Evolutionary conservation across 2,797 vertebrate genomes (phyloP).

Genomic region (Ataeniobius toweri): DNA sequence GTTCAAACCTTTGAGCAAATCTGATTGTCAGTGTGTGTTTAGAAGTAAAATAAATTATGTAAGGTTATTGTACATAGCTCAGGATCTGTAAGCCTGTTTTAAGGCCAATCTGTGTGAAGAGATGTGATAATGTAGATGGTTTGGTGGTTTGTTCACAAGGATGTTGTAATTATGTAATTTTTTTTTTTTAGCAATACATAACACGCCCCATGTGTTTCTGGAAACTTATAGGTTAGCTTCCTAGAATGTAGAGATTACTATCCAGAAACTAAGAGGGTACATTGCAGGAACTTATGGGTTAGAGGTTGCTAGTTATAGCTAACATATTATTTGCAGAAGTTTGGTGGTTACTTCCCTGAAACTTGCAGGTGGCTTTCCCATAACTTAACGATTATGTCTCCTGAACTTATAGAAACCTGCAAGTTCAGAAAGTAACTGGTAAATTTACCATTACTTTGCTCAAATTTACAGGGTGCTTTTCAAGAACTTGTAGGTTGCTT

Average conservation of each 20-base stretch:
- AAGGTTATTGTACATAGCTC: background rate
- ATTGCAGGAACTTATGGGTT: no score
- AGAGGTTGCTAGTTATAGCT: background rate
- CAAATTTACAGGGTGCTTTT: no score
- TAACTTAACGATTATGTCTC: background rate
- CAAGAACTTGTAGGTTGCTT: no score
- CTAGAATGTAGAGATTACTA: background rate
- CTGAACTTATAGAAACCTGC: background rate
- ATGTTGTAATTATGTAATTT: no score
- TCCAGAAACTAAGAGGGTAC: background rate
- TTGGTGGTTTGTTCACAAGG: no score
- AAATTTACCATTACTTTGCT: no score
- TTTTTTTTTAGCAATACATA: no score
- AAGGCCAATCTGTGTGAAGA: background rate
- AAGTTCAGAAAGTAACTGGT: no score
- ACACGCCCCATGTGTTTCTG: background rate
- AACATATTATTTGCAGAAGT: background rate
- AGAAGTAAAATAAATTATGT: background rate
- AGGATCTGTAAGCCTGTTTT: background rate
- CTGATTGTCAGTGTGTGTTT: background rate
- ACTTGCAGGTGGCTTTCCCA: background rate
- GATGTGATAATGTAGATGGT: background rate
- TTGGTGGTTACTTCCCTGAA: background rate
- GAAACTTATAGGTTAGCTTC: background rate
- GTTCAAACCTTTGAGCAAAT: background rate